Conservation (phyloP, 2,113 vertebrate genomes). For the Nymphicus hollandicus region DNA sequence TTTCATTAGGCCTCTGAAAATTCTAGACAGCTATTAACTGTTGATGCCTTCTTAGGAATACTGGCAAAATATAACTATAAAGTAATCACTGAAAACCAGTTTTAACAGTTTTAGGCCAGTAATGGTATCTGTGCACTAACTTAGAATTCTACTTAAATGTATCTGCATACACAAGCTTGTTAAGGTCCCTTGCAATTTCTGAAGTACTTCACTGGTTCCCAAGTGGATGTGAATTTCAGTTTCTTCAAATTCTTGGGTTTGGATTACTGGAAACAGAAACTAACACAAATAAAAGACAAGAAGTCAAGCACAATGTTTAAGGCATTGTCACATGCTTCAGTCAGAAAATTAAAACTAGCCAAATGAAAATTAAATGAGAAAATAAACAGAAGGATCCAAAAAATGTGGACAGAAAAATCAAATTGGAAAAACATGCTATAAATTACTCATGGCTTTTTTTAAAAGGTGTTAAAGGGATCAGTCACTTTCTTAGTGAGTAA, state of each 20-base stretch:
- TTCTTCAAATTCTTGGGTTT: not conserved
- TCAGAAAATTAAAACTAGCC: not conserved
- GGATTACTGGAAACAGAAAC: not conserved
- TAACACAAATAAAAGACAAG: not conserved
- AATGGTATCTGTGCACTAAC: not conserved
- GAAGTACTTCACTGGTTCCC: not conserved
- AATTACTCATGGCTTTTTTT: not conserved
- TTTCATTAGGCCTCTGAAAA: not conserved
- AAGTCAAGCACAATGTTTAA: not conserved
- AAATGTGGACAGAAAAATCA: not conserved
- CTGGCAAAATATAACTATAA: not conserved
- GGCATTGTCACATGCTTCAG: not conserved
- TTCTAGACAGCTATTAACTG: not conserved
- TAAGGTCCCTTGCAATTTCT: not conserved
- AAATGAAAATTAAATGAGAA: not conserved
- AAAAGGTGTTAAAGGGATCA: not conserved
- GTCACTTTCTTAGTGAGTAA: not conserved
- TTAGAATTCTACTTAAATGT: not conserved
- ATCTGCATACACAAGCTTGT: not conserved
- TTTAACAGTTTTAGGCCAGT: not conserved
- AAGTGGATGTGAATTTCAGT: not conserved
- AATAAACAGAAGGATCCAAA: not conserved
- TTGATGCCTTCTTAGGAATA: not conserved
- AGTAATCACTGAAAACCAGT: not conserved
- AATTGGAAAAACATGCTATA: not conserved